These are phyloP conservation scores for Magallana gigas DNA, from an alignment of 1,140 invertebrate species.

Conservation along the genomic window DNA sequence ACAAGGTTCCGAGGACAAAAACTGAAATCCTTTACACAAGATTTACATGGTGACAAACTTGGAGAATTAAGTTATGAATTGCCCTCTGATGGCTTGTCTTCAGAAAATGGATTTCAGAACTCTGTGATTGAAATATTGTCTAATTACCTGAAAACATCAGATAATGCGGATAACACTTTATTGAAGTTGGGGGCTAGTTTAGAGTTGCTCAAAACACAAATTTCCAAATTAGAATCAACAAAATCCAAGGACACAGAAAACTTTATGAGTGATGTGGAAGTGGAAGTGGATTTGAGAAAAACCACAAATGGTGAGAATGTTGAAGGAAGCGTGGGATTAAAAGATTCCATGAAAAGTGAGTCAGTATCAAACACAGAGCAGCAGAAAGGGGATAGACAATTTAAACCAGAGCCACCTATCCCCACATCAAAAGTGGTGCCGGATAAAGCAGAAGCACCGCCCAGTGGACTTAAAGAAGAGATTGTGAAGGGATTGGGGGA, in stretches of 20 bases:
- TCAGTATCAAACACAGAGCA: neutral
- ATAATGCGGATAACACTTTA: neutral
- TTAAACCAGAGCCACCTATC: neutral
- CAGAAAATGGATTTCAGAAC: neutral
- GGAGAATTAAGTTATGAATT: neutral
- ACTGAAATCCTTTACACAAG: conserved; percentile 34
- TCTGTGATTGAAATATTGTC: conserved; percentile 32
- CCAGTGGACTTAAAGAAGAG: neutral
- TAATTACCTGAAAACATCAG: neutral
- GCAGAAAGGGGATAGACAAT: neutral
- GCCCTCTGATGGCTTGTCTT: neutral
- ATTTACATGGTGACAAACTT: conserved; percentile 23
- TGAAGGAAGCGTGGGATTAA: neutral
- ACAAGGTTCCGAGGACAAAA: conserved; percentile 53
- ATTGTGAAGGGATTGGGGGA: neutral
- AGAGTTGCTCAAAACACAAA: conserved; percentile 20
- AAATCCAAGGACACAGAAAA: neutral
- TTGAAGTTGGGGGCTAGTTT: conserved; percentile 13
- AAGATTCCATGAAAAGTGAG: neutral
- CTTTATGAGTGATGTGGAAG: neutral
- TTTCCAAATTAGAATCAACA: neutral
- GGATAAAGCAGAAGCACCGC: neutral
- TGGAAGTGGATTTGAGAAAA: conserved; percentile 3
- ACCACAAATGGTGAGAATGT: neutral
- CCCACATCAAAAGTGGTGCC: neutral